Evolutionary conservation across 2,888 invertebrate genomes (phyloP), one percentile per base, ranked within the genome.

Genomic region (Helobdella robusta): DNA sequence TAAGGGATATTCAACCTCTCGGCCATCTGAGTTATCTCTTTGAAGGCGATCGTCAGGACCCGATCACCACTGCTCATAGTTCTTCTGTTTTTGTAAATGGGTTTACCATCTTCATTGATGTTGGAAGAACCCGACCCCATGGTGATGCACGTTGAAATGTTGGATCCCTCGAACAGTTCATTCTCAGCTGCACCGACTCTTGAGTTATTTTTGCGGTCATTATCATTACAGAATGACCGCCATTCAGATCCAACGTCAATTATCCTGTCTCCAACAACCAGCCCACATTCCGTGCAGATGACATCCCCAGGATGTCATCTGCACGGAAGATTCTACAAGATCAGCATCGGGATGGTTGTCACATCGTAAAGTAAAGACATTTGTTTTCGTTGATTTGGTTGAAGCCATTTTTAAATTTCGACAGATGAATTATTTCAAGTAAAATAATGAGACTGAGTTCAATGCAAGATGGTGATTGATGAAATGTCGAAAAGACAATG

Each of bases 191-290:
- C 95, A 83, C 98, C 98, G 70, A 99, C 98, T 88, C 98, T 94
- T 81, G 94, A 94, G 3, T 97, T 95, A 81, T 99, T 98, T 0
- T 90, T 91, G 8, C 91, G 89, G 64, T 88, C 87, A 76, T 94
- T 95, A 78, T 99, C 98, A 79, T 97, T 98, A 76, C 93, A 94
- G 81, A 99, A 99, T 67, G 97, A 98, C 78, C 98, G 85, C 98
- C 98, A 99, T 81, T 99, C 98, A 2, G 97, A 95, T 40, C 98
- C 95, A n/a, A 99, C 98, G 81, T 99, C 98, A 71, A 99, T 94
- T 0, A 98, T 93, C 77, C 92, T 86, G 82, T 99, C 98, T 18
- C 98, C 98, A 30, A 99, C 97, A 60, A 99, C 98, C 67, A 98
- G 84, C n/a, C 98, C 98, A 83, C 98, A 99, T 82, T 94, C 93